Percentiles rank a stretch among this genome's conserved stretches.
Evolutionary conservation across 1,140 invertebrate species (phyloP).

Genomic region (Zaprionus nigranus): DNA sequence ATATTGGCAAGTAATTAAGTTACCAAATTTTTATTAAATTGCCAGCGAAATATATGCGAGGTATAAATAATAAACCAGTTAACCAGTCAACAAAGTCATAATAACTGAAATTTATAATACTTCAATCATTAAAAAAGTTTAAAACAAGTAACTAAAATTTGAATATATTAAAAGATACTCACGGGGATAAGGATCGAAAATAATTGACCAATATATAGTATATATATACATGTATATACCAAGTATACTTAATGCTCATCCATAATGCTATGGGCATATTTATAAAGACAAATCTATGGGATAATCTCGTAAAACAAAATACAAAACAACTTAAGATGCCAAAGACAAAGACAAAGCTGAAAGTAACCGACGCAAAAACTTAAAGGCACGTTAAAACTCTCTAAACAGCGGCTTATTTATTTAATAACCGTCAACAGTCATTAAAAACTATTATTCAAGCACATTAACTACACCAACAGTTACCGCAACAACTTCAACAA

Average conservation of each 20-base stretch:
- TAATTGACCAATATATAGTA: not conserved
- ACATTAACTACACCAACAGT: conserved; percentile 43
- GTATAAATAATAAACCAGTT: conserved; percentile 1
- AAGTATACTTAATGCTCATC: not conserved
- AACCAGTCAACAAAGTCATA: not conserved
- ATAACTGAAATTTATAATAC: not conserved
- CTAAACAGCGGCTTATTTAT: conserved; percentile 73
- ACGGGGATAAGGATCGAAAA: not conserved
- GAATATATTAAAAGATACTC: not conserved
- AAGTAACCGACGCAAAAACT: conserved; percentile 21
- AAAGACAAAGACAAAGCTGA: not conserved
- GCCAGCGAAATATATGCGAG: not conserved
- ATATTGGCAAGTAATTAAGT: not conserved
- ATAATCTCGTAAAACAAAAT: not conserved
- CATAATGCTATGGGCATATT: not conserved
- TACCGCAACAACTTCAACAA: conserved; percentile 1
- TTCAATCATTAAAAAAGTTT: not conserved
- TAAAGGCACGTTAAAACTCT: conserved; percentile 31
- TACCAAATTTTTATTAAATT: not conserved
- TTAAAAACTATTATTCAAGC: conserved; percentile 72
- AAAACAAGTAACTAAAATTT: not conserved
- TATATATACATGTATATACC: not conserved
- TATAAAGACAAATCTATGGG: conserved; percentile 2
- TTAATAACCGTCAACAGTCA: conserved; percentile 72
- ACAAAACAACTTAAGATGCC: not conserved